Evolutionary conservation across 2,113 vertebrate species (phyloP), one percentile per base, ranked within the genome.

Genomic region (Riparia riparia): DNA sequence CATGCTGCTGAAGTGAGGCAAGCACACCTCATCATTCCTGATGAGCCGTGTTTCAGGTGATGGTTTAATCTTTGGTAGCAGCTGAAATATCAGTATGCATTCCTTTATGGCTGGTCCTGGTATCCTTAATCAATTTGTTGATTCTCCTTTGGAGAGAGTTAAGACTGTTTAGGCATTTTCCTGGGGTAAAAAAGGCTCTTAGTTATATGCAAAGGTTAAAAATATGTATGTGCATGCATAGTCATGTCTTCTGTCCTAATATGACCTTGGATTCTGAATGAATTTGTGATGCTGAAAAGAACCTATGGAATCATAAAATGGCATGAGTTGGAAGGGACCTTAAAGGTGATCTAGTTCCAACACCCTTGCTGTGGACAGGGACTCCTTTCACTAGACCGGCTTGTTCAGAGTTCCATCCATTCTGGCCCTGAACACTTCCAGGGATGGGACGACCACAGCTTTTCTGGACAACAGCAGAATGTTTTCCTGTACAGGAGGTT

Each of bases 401-500:
- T 26, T 61, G 41, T 22, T 68, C n/a, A 60, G 32, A 89, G 29
- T n/a, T 26, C 29, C 53, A 41, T 68, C 60, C 19, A 26, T n/a
- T 25, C 41, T 76, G n/a, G 29, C 39, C 32, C 21, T 54, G 47
- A 47, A 31, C 41, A 10, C 24, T n/a, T 74, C 16, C 39, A 76
- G 39, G 54, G 54, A 15, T 76, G 41, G n/a, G 17, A 47, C 47
- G 54, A 6, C 5, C 47, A 41, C n/a, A 41, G 54, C 5, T 61
- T 68, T n/a, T 89, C 29, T 54, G 61, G 29, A 13, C 28, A 63
- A 1, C n/a, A 70, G 65, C 41, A 32, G 65, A 69, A 34, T 20
- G 29, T 13, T 45, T 50, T 14, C 10, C 32, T 56, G 15, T n/a
- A 5, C 1, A 0, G 4, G 14, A 21, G 4, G 5, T 5, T 90